Evolutionary conservation across 2,888 invertebrate species (phyloP).

Genomic region (Ethmia dodecea): DNA sequence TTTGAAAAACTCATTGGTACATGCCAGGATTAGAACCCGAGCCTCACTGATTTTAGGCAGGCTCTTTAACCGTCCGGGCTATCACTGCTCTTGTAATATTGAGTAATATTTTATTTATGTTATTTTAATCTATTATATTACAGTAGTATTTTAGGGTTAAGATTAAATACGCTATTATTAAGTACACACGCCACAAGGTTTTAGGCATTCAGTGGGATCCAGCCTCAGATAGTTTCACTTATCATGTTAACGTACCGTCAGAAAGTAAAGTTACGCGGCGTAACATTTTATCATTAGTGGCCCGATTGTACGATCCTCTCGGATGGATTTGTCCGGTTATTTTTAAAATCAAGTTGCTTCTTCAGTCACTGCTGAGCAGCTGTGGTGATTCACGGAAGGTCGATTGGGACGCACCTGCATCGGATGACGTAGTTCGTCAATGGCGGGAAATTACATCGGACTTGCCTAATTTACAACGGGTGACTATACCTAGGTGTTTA

Average conservation of each 20-base stretch:
- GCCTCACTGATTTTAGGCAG: too few species aligned
- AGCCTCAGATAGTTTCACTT: background rate
- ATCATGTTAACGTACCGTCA: background rate
- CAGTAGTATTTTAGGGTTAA: too few species aligned
- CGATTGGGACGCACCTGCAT: background rate
- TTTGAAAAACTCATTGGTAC: too few species aligned
- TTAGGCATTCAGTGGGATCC: conserved; percentile 5
- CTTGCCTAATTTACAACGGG: background rate
- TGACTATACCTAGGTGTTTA: background rate
- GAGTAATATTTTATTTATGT: too few species aligned
- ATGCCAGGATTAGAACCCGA: too few species aligned
- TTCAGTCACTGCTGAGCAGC: background rate
- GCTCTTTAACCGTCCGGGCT: too few species aligned
- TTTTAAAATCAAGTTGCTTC: background rate
- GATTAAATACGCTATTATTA: too few species aligned
- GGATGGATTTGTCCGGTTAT: conserved; percentile 1
- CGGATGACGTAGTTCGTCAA: background rate
- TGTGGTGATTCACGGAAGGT: too few species aligned
- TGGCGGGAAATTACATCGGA: background rate
- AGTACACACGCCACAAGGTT: too few species aligned
- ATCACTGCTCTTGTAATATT: too few species aligned
- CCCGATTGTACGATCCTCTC: conserved; percentile 1
- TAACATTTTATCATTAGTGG: background rate
- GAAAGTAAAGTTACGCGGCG: background rate
- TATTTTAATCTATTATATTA: too few species aligned